Evolutionary conservation across 2,113 vertebrate genomes (phyloP).

Genomic region (Atherinomorus stipes): DNA sequence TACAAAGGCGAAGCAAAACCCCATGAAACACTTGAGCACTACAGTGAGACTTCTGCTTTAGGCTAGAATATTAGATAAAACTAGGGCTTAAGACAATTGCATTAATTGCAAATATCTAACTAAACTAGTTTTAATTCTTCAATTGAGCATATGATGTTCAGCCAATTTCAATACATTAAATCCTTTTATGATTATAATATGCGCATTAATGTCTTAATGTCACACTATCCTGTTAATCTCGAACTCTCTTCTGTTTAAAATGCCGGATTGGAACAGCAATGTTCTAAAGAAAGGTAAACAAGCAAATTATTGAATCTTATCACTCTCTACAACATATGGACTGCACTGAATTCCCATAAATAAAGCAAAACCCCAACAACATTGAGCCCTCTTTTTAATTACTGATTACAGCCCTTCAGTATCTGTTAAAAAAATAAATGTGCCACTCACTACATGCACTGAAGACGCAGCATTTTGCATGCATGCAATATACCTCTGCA

Average conservation of each 20-base stretch:
- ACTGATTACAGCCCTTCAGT: conserved; percentile 1
- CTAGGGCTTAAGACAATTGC: too few species aligned
- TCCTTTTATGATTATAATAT: background rate
- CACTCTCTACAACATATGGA: background rate
- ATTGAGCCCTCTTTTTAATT: background rate
- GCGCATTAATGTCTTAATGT: background rate
- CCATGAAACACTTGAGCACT: too few species aligned
- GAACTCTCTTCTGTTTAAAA: conserved; percentile 1
- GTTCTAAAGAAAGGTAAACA: conserved; percentile 1
- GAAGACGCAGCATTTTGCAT: conserved; percentile 28
- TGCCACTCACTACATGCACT: background rate
- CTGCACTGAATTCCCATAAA: background rate
- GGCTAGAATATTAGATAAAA: too few species aligned
- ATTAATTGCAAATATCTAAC: too few species aligned
- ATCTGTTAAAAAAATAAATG: conserved; percentile 5
- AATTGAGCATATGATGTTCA: too few species aligned
- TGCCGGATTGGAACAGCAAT: background rate
- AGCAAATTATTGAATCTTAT: background rate
- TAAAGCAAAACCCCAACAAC: conserved; percentile 7
- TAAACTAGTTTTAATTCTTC: too few species aligned
- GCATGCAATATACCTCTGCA: conserved; percentile 44
- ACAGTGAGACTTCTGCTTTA: too few species aligned
- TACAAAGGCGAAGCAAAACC: too few species aligned
- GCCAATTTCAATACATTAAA: background rate
- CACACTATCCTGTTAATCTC: background rate